Base-by-base conservation (phyloP, 1,140 invertebrate species). In the Luehdorfia chinensis region DNA sequence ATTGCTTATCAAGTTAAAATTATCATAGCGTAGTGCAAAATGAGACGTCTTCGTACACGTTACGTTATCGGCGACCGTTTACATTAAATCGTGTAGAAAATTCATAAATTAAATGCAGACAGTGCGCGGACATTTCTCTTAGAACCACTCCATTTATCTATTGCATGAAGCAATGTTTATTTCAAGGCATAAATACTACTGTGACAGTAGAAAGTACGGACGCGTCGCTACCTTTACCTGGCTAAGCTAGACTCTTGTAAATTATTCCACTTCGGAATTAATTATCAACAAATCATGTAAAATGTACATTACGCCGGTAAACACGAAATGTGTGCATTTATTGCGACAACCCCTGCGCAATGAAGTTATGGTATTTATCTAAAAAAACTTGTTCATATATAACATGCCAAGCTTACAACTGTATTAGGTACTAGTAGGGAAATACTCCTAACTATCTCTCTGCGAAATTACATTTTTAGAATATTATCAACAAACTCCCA, bases 161-260 rank as follows among this genome's bases (percentile, higher is more conserved):
- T 15, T 6, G 37, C 1, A 15, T 27, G 15, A 14, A 27, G 23
- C 37, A 34, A 41, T 46, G 41, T 46, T 46, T 9, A 23, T 8
- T 54, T 47, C 16, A 48, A 30, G 23, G 36, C 53, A 55, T 53
- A 64, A 64, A 53, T 56, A 54, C 51, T 55, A 36, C 25, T 34
- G 54, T 50, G 54, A 57, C 57, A 52, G 55, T 64, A 64, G 61
- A 64, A 64, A 64, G 61, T 55, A 43, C 25, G 33, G 44, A 28
- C 34, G 45, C n/a, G 36, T 39, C 33, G 41, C 25, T 37, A 37
- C 34, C 34, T 37, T 37, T 21, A 28, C 21, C 11, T 1, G 31
- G 18, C 16, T 6, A 9, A 15, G 19, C 18, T 6, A 8, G 37
- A 16, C 2, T n/a, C 6, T 43, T 43, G 28, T 43, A 43, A 43